phyloP scores from a whole-genome alignment of 2,888 invertebrate genomes.

The Mechanitis mazaeus region DNA sequence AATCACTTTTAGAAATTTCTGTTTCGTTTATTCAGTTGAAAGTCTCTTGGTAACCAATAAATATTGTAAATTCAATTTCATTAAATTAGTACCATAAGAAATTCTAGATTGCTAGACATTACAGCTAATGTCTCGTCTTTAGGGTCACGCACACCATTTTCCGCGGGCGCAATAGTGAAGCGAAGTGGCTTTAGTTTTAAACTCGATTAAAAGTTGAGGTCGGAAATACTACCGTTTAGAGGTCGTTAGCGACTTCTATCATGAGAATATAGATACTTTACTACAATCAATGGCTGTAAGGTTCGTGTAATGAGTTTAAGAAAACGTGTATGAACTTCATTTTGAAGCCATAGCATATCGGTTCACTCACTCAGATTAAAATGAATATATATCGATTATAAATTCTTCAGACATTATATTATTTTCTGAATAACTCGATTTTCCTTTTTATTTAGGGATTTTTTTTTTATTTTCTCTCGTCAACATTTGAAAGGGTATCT shows the following conservation, averaged over 20 bases:
- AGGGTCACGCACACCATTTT: constrained; percentile 27
- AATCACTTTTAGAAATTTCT: too few relatives aligned
- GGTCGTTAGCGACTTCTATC: constrained; percentile 41
- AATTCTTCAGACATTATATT: too few relatives aligned
- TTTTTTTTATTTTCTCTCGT: too few relatives aligned
- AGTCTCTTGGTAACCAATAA: too few relatives aligned
- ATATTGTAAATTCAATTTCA: neutral
- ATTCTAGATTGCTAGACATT: constrained; percentile 26
- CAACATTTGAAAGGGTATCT: too few relatives aligned
- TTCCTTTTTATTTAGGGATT: too few relatives aligned
- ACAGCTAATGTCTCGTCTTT: constrained; percentile 33
- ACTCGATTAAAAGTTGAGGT: constrained; percentile 36
- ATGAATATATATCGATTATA: too few relatives aligned
- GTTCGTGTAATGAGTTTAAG: neutral
- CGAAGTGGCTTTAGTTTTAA: constrained; percentile 52
- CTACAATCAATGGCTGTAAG: neutral
- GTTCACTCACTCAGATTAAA: neutral
- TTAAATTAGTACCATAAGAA: neutral
- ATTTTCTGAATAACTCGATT: too few relatives aligned
- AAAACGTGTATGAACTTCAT: neutral
- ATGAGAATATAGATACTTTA: constrained; percentile 29
- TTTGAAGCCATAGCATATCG: too few relatives aligned
- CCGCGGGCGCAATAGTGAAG: constrained; percentile 22
- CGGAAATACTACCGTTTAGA: constrained; percentile 43
- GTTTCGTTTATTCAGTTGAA: too few relatives aligned